phyloP scores from a whole-genome alignment of 2,888 invertebrate species.

The Cataglyphis cursor region DNA sequence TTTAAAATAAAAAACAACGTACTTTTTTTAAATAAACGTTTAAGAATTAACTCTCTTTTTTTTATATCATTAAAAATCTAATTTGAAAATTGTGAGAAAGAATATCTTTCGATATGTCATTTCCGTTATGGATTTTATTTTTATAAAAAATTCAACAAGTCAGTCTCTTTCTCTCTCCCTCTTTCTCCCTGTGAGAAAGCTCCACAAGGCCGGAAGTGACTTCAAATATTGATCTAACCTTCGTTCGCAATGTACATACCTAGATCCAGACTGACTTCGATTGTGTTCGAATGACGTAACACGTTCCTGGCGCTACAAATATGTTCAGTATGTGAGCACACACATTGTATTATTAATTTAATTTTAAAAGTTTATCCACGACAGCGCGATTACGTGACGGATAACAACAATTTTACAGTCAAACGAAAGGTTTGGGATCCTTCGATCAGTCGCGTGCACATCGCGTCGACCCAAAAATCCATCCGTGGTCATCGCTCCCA shows the following conservation, averaged over 20 bases:
- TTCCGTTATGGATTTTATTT: not conserved
- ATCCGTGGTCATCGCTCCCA: conserved; percentile 12
- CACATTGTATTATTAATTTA: conserved; percentile 1
- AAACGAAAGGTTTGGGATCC: not conserved
- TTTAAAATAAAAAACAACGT: not conserved
- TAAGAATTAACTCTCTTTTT: not conserved
- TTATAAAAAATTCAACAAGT: conserved; percentile 16
- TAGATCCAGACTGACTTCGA: conserved; percentile 63
- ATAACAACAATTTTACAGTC: not conserved
- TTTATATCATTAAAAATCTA: not conserved
- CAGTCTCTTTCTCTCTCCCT: not conserved
- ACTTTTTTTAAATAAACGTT: not conserved
- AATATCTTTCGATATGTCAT: not conserved
- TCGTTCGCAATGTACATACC: conserved; percentile 65
- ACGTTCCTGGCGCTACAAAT: conserved; percentile 21
- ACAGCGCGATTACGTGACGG: not conserved
- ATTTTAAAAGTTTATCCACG: not conserved
- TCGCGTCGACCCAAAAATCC: not conserved
- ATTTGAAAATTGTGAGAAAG: not conserved
- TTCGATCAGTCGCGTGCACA: not conserved
- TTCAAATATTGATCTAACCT: conserved; percentile 79
- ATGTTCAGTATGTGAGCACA: conserved; percentile 14
- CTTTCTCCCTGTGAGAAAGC: conserved; percentile 64
- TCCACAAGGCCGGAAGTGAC: conserved; percentile 79
- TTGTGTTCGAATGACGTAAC: conserved; percentile 67